A percentile compares a stretch with the other conserved stretches of the same genome.
Conservation (phyloP, 2,797 vertebrate species). For the Xenops minutus region DNA sequence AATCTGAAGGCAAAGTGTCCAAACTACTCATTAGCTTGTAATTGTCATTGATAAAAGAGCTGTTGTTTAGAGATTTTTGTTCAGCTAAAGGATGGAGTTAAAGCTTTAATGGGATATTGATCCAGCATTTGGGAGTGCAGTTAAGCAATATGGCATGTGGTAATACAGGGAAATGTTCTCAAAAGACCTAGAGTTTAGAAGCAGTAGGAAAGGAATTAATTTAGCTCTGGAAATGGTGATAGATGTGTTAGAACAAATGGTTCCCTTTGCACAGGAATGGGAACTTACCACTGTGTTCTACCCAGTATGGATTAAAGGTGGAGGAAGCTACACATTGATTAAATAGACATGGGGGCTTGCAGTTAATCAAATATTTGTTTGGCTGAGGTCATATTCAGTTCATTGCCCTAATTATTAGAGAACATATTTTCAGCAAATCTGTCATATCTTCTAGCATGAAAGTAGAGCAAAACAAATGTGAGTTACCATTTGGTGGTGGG, state of each 20-base stretch:
- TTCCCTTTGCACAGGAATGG: not conserved
- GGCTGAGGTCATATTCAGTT: slow-evolving; percentile 9
- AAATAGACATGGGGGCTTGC: not conserved
- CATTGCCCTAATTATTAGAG: slow-evolving; percentile 15
- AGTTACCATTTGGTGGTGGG: not conserved
- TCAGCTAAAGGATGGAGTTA: not conserved
- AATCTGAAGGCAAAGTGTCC: not conserved
- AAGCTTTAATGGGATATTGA: slow-evolving; percentile 4
- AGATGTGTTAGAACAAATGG: not conserved
- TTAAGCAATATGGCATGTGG: not conserved
- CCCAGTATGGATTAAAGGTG: not conserved
- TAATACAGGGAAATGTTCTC: not conserved
- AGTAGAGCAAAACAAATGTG: slow-evolving; percentile 1
- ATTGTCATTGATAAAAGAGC: not conserved
- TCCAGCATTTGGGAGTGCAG: not conserved
- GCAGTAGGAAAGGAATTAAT: not conserved
- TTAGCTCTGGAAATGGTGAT: not conserved
- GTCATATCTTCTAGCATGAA: not conserved
- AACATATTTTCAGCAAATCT: slow-evolving; percentile 41
- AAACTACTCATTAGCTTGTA: not conserved
- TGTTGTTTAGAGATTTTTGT: not conserved
- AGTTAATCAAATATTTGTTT: slow-evolving; percentile 1
- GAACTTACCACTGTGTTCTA: not conserved
- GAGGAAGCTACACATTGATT: not conserved
- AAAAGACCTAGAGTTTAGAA: not conserved